These are phyloP conservation scores for Coracopsis vasa DNA, from an alignment of 2,113 vertebrate species.

Conservation along the genomic window DNA sequence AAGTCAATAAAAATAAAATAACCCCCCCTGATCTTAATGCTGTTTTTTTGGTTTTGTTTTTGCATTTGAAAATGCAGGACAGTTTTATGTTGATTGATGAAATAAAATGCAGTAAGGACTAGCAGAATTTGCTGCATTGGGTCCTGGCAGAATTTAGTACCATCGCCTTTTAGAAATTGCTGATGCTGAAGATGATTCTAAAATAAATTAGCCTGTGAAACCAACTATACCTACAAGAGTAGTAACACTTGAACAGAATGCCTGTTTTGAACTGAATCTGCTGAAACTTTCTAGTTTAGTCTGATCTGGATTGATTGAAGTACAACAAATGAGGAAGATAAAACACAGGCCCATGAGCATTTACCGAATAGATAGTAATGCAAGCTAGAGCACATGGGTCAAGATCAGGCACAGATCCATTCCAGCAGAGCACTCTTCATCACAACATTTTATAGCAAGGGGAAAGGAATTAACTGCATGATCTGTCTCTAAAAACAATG, in stretches of 20 bases:
- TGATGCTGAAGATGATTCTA: background rate
- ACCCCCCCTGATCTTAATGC: rapidly evolving
- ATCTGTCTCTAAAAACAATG: background rate
- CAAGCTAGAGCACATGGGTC: background rate
- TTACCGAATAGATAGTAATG: background rate
- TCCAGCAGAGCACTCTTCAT: background rate
- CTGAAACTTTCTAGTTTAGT: background rate
- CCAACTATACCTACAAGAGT: background rate
- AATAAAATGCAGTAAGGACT: background rate
- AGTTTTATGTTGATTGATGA: background rate
- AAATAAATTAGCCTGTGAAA: background rate
- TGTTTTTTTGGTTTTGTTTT: background rate
- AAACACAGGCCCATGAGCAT: background rate
- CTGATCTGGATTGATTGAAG: background rate
- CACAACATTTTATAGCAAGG: background rate
- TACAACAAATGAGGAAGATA: background rate
- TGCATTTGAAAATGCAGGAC: background rate
- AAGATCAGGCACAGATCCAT: background rate
- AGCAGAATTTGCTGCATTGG: background rate
- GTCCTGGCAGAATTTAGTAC: background rate
- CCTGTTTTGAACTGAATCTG: background rate
- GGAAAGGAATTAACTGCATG: background rate
- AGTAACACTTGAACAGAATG: background rate
- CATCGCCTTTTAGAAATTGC: background rate
- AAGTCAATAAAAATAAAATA: background rate